phyloP scores from a whole-genome alignment of 1,140 invertebrate genomes.

The Drosophila subpulchrella region DNA sequence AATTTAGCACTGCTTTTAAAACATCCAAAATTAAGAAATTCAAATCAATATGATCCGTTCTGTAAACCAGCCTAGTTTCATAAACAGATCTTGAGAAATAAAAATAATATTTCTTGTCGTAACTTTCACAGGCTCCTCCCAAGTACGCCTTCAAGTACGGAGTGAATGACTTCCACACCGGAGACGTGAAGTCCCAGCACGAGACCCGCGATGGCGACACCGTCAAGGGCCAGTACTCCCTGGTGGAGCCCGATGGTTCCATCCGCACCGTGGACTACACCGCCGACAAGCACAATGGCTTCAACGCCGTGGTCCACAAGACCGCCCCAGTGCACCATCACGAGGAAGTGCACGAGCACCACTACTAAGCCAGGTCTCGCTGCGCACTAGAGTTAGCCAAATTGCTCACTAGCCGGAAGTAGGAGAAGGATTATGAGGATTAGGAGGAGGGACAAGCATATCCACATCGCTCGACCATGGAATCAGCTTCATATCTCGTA shows the following conservation, averaged over 20 bases:
- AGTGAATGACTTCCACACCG: constrained; percentile 86
- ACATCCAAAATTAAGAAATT: too few species aligned
- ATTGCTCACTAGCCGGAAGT: constrained; percentile 59
- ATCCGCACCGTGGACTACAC: constrained; percentile 86
- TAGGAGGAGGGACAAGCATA: constrained; percentile 31
- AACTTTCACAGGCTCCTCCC: constrained; percentile 79
- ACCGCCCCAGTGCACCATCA: constrained; percentile 86
- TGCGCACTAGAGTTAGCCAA: constrained; percentile 76
- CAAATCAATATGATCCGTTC: too few species aligned
- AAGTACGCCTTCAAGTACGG: constrained; percentile 86
- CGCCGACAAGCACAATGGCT: constrained; percentile 85
- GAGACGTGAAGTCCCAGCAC: constrained; percentile 86
- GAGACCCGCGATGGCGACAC: constrained; percentile 86
- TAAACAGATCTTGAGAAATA: too few species aligned
- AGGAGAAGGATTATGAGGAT: constrained; percentile 32
- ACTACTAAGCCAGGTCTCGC: constrained; percentile 36
- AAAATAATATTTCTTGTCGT: too few species aligned
- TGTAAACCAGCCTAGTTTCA: too few species aligned
- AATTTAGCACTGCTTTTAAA: too few species aligned
- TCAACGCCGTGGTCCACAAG: constrained; percentile 88
- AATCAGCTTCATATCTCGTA: constrained; percentile 83
- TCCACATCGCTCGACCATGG: constrained; percentile 65
- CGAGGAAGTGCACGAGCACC: constrained; percentile 75
- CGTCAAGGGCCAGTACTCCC: constrained; percentile 85
- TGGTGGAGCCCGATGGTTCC: constrained; percentile 86